These are phyloP conservation scores for silkworm (Bombyx mori) DNA, from an alignment of 1,140 invertebrate species.

Conservation along the genomic window ASM3026992v2 NC_085131.1:3861001-3861500, in stretches of 20 bases:
- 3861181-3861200: constrained; percentile 98
- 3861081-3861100: background rate
- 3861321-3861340: constrained; percentile 32
- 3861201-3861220: constrained; percentile 97
- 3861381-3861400: too few relatives aligned
- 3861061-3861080: too few relatives aligned
- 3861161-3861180: constrained; percentile 82
- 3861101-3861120: constrained; percentile 33
- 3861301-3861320: constrained; percentile 93
- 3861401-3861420: too few relatives aligned
- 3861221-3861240: constrained; percentile 97
- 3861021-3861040: too few relatives aligned
- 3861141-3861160: constrained; percentile 64
- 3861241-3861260: constrained; percentile 99
- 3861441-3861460: too few relatives aligned
- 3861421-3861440: too few relatives aligned
- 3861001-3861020: too few relatives aligned
- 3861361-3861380: too few relatives aligned
- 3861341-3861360: too few relatives aligned
- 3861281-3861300: constrained; percentile 95
- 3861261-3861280: constrained; percentile 98
- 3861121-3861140: constrained; percentile 66
- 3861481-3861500: too few relatives aligned
- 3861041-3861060: too few relatives aligned
- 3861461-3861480: too few relatives aligned